Evolutionary conservation across 2,888 invertebrate species (phyloP), one percentile per base, ranked within the genome.

Genomic region (Scelioninae gen. 1): DNA sequence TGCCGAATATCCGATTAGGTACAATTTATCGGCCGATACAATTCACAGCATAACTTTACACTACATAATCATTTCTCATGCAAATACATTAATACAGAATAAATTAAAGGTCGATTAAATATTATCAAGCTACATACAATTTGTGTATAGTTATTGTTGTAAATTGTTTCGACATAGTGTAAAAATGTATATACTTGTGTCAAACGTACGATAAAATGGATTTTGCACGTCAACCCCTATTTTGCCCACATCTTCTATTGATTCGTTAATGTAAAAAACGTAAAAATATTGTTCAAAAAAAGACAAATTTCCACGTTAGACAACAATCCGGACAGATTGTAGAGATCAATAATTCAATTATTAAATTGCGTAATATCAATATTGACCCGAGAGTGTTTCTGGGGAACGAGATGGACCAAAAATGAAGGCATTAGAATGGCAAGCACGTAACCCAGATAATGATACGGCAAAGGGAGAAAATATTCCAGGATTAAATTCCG

Each of bases 381-480:
- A 82, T 82, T 77, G 77, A 74, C 62, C 47, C 49, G 45, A 45
- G 49, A 76, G 40, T 63, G 53, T 43, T 65, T 11, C 63, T 68
- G 40, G 63, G 62, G 53, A 38, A 58, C 23, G 66, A 51, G 58
- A 23, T 38, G 71, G 62, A 32, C 63, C 45, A 69, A 78, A 78
- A 78, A 78, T 78, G 74, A 78, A 69, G 78, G 75, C 69, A 84
- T 84, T 79, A 75, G 62, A 76, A 78, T 82, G 71, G 65, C 81
- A 51, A 29, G 78, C 84, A 84, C 84, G 84, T 84, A 69, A 23
- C 9, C 15, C 43, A 71, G 80, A 81, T 84, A 78, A 84, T 81
- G 77, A 78, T 78, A 78, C 80, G 56, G 65, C 63, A 74, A 76
- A 77, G 81, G 78, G 69, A 77, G 66, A 76, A 84, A 81, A 82